Evolutionary conservation across 2,888 invertebrate genomes (phyloP).

Genomic region (Quadroppia sp.): DNA sequence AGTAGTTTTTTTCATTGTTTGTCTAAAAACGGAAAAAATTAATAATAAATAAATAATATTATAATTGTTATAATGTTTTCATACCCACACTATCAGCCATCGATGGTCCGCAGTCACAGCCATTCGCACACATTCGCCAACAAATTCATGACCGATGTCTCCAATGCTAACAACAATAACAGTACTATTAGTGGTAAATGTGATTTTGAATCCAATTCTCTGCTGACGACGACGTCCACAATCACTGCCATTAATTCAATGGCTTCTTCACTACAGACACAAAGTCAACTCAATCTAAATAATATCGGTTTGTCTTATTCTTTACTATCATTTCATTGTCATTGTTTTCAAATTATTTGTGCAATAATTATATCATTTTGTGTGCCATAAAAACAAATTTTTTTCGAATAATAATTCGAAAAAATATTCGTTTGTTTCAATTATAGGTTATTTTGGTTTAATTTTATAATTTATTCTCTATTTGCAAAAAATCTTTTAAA

Average conservation of each 20-base stretch:
- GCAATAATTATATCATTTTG: too few species aligned
- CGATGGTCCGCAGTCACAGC: constrained; percentile 18
- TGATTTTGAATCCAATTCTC: constrained; percentile 29
- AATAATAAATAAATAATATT: too few species aligned
- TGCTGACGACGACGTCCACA: constrained; percentile 20
- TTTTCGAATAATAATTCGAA: too few species aligned
- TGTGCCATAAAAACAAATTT: too few species aligned
- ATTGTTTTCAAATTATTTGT: too few species aligned
- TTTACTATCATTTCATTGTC: not conserved
- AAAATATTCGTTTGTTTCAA: too few species aligned
- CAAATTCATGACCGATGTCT: constrained; percentile 25
- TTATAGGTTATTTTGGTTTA: too few species aligned
- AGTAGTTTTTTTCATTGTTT: too few species aligned
- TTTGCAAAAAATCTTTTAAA: too few species aligned
- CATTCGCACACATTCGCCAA: constrained; percentile 20
- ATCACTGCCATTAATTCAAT: constrained; percentile 32
- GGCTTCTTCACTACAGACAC: constrained; percentile 6
- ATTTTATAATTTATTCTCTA: too few species aligned
- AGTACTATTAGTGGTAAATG: not conserved
- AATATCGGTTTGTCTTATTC: constrained; percentile 21
- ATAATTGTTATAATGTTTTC: constrained; percentile 14
- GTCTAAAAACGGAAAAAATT: too few species aligned
- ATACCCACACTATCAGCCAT: constrained; percentile 27
- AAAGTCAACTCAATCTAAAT: constrained; percentile 25
- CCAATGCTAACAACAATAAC: constrained; percentile 6